Base-by-base conservation (phyloP, 2,113 vertebrate genomes). In the Channa argus region DNA sequence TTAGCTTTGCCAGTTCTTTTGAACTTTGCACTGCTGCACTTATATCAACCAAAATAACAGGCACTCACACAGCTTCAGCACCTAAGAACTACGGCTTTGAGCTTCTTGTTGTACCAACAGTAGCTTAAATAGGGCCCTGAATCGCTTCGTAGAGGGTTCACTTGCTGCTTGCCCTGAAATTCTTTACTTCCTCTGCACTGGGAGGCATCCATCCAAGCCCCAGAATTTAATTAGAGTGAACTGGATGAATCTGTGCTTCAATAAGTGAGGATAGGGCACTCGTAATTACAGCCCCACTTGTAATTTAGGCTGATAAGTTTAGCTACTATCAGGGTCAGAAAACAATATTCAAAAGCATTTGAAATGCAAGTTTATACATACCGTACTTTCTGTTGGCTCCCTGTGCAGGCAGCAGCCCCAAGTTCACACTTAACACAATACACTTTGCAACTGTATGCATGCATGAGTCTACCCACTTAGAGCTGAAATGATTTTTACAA, bases 271-370 rank as follows among this genome's bases (percentile, higher is more conserved):
- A 77, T 10, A 8, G 36, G 61, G 71, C 12, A 33, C 2, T 8
- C 8, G 46, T 60, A 47, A 75, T 71, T 68, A 14, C 41, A 34
- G 63, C 24, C 10, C n/a, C 1, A 14, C 43, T 55, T 44, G 55
- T 81, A 44, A 52, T 51, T 63, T 41, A 34, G 6, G 24, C n/a
- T 8, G 11, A 46, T 50, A 5, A 65, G 24, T 24, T 24, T 24
- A 5, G 15, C 14, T 2, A 5, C 14, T 3, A 0, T 2, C 1
- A 24, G 62, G 33, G 24, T 55, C 15, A 60, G 66, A 54, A 52
- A 79, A 79, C 63, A 69, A 60, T 44, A 36, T 5, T 52, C 43
- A n/a, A 15, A 6, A 15, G 13, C 58, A 75, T 50, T 12, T 64
- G 33, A 49, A 5, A 47, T 37, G 34, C 1, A 38, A 66, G 56